phyloP scores from a whole-genome alignment of 2,888 invertebrate species.

The Ophraella communa region DNA sequence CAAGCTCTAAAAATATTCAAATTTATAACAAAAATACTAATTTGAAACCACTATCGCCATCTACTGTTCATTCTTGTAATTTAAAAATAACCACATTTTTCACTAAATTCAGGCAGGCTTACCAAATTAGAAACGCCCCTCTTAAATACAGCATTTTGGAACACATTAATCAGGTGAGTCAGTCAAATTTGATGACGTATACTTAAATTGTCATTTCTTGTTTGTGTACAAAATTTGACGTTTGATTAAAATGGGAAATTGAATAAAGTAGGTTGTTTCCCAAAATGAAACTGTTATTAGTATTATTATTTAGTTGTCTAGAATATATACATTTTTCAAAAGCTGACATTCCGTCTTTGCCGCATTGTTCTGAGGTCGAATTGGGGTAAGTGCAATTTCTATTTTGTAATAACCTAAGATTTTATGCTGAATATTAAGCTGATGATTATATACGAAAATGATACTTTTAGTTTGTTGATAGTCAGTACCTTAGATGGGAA shows the following conservation, averaged over 20 bases:
- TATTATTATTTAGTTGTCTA: slow-evolving; percentile 9
- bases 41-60: no score
- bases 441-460: neutral
- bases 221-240: slow-evolving; percentile 17
- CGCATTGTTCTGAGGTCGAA: slow-evolving; percentile 42
- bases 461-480: slow-evolving; percentile 64
- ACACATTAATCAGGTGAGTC: neutral
- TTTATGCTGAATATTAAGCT: neutral
- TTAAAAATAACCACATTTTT: no score
- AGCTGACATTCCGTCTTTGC: slow-evolving; percentile 39
- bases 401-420: no score
- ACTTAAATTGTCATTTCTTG: neutral
- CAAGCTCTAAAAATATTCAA: no score
- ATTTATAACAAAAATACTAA: no score
- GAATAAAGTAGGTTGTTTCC: neutral
- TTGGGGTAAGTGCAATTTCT: slow-evolving; percentile 32
- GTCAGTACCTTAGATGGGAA: slow-evolving; percentile 92
- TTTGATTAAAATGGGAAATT: neutral
- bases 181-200: neutral
- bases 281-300: slow-evolving; percentile 15
- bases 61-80: no score
- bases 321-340: slow-evolving; percentile 10
- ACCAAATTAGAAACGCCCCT: no score
- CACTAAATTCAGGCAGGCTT: no score
- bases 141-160: no score